phyloP scores from a whole-genome alignment of 2,113 vertebrate species.

The Cottus gobio region DNA sequence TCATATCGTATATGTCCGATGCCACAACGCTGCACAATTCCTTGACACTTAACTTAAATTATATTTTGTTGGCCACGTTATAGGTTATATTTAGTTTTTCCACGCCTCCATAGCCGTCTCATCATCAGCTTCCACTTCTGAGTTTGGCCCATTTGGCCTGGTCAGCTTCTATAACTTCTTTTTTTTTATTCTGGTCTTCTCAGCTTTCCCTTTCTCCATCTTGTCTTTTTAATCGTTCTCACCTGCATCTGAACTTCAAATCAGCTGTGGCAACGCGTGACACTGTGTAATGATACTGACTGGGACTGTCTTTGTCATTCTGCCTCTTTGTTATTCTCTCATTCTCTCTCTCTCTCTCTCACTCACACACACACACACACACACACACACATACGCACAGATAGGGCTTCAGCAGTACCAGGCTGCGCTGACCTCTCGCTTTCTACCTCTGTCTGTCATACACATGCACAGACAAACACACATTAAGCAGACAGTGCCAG shows the following conservation, averaged over 20 bases:
- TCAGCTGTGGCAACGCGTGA: slow-evolving; percentile 25
- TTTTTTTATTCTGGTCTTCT: neutral
- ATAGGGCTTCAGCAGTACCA: slow-evolving; percentile 61
- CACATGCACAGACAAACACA: slow-evolving; percentile 43
- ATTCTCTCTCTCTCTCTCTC: neutral
- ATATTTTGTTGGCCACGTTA: neutral
- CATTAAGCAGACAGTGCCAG: slow-evolving; percentile 60
- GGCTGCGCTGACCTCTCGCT: slow-evolving; percentile 65
- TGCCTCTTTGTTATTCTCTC: slow-evolving; percentile 28
- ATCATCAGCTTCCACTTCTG: neutral
- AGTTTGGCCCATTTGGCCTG: neutral
- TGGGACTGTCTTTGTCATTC: slow-evolving; percentile 28
- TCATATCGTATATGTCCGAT: neutral
- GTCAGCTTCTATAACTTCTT: neutral
- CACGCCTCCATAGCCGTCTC: no score
- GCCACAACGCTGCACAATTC: no score
- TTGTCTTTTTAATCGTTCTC: neutral
- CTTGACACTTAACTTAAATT: neutral
- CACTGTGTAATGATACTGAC: slow-evolving; percentile 18
- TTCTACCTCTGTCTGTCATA: slow-evolving; percentile 43
- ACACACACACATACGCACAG: slow-evolving; percentile 12
- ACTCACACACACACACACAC: slow-evolving; percentile 27
- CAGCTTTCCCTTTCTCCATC: neutral
- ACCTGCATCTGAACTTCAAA: neutral
- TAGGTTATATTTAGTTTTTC: neutral